Percentiles rank a stretch among this genome's conserved stretches.
phyloP scores from a whole-genome alignment of 2,113 vertebrate genomes.

The Myotis davidii region DNA sequence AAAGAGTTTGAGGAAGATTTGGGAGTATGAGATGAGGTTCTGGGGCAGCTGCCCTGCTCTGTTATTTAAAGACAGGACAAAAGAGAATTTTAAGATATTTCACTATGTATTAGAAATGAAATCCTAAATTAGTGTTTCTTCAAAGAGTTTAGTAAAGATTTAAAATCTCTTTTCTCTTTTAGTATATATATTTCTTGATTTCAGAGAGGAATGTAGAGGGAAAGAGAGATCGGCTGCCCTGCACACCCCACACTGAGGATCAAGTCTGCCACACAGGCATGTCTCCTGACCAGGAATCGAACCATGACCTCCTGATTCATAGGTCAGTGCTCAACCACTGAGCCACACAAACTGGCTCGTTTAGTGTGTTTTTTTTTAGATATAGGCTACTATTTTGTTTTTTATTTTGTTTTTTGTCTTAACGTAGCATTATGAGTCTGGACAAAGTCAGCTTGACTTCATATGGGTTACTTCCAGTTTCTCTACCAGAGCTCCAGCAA shows the following conservation, averaged over 20 bases:
- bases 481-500: background rate
- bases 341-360: too few relatives aligned
- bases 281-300: too few relatives aligned
- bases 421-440: background rate
- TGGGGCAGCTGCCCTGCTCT: background rate
- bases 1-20: background rate
- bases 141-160: background rate
- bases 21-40: background rate
- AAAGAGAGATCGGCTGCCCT: too few relatives aligned
- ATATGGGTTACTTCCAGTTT: background rate
- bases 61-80: background rate
- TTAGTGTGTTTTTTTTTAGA: background rate
- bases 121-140: background rate
- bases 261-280: too few relatives aligned
- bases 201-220: too few relatives aligned
- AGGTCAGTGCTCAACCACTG: too few relatives aligned
- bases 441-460: background rate
- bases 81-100: slow-evolving; percentile 19
- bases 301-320: too few relatives aligned
- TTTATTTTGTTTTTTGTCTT: slow-evolving; percentile 4
- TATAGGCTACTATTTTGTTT: background rate
- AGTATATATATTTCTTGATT: background rate
- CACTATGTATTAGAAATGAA: background rate
- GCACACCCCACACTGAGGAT: too few relatives aligned
- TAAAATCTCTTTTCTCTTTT: background rate